Evolutionary conservation across 1,140 invertebrate species (phyloP), one percentile per base, ranked within the genome.

Genomic region (Heliconius nattereri): DNA sequence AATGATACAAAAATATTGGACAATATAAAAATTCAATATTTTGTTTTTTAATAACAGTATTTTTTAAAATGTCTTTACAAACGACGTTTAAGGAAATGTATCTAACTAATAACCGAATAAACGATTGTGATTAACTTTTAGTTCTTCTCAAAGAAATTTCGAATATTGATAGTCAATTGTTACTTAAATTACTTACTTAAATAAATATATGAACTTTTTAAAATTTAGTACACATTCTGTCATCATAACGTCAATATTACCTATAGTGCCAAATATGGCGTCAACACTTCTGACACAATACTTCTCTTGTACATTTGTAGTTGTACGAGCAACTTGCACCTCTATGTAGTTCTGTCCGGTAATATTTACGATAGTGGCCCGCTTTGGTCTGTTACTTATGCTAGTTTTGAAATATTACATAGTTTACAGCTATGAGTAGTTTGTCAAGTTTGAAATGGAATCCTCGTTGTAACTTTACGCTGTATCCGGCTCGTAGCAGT

Each of bases 201-300:
- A 35, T 35, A 35, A 35, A 35, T 35, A 7, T 35, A 35, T 35
- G 0, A 35, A 35, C 3, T 16, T 45, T 45, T 16, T 45, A 0
- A 16, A 45, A 45, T 26, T 66, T 5, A 26, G 60, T 26, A 13
- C 60, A 3, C 23, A 29, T 29, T 66, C 57, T 60, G 11, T 26
- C 57, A 66, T 11, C 11, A 26, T 66, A 60, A 13, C 9, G 57
- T 26, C 57, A 26, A 60, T 60, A 60, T 60, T 3, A 60, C 8
- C 23, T 52, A 19, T 7, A 52, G 49, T 52, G 57, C 45, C 76
- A 76, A 78, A 78, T 66, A 80, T 77, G 79, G 79, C 79, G 52
- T 75, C 29, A 32, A 32, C 71, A 20, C 35, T 73, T n/a, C n/a
- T n/a, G n/a, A n/a, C n/a, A n/a, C n/a, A n/a, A n/a, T n/a, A n/a